phyloP scores from a whole-genome alignment of 2,113 vertebrate species.

The Salvelinus sp. region DNA sequence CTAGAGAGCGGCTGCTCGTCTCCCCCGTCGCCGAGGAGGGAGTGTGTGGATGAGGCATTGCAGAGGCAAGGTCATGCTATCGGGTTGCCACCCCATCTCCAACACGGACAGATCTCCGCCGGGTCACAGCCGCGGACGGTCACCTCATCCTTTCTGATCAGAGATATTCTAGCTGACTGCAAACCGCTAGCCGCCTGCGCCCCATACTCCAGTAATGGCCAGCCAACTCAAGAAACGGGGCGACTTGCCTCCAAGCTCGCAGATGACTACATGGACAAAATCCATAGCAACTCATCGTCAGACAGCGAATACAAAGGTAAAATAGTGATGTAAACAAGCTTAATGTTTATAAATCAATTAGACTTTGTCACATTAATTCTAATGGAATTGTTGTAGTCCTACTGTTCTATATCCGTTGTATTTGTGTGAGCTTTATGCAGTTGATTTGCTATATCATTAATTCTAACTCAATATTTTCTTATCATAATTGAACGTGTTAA shows the following conservation, averaged over 20 bases:
- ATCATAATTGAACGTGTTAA: too few relatives aligned
- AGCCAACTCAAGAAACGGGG: conserved; percentile 83
- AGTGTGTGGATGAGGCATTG: conserved; percentile 83
- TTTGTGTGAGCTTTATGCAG: background rate
- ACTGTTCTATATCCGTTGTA: background rate
- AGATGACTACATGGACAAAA: conserved; percentile 93
- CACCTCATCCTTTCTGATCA: conserved; percentile 97
- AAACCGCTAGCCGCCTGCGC: conserved; percentile 96
- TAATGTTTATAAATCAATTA: background rate
- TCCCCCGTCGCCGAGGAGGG: conserved; percentile 87
- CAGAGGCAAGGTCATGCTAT: conserved; percentile 69
- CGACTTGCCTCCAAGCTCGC: conserved; percentile 82
- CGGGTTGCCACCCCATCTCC: conserved; percentile 83
- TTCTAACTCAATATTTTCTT: too few relatives aligned
- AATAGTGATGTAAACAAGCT: background rate
- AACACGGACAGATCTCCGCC: conserved; percentile 83
- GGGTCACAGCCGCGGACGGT: conserved; percentile 92
- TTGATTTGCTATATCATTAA: too few relatives aligned
- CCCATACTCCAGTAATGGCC: conserved; percentile 93
- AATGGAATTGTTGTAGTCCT: too few relatives aligned
- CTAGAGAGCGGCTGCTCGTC: conserved; percentile 91
- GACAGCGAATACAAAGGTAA: conserved; percentile 99
- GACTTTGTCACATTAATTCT: background rate
- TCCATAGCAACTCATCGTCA: conserved; percentile 87
- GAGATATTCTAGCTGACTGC: conserved; percentile 97